Evolutionary conservation across 2,113 vertebrate species (phyloP), one percentile per base, ranked within the genome.

Genomic region (Meriones unguiculatus): DNA sequence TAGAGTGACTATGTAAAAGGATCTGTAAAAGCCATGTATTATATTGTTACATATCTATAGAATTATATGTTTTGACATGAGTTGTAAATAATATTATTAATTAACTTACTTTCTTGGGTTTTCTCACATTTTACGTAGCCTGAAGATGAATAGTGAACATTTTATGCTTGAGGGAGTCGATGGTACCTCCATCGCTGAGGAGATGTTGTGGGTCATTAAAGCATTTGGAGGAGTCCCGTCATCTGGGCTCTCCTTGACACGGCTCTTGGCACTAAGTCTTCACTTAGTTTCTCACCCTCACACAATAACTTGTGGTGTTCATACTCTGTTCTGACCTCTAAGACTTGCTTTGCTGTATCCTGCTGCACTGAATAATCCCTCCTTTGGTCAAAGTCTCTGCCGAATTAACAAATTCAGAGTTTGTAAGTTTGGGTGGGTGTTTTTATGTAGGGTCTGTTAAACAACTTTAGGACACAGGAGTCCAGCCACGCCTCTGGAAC

Each of bases 1-100:
- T 41, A 87, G 54, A 5, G 67, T 87, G 64, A 72, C 77, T 46
- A 4, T 32, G 38, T 85, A 35, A n/a, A n/a, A 52, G 6, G 52
- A 12, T 59, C 28, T 94, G 24, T 50, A 84, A 30, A 97, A 97
- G 73, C 73, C 41, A 86, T 13, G 10, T 73, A 72, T 86, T 81
- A 75, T 80, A 46, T 67, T 35, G 57, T 89, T 64, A 86, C 73
- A 57, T 94, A 59, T 25, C 20, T 85, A 15, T 90, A 65, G 62
- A 81, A 88, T 93, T 73, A 50, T 24, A 93, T 91, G 25, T 92
- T 96, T 97, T 86, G 59, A 80, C 57, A 72, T 88, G 54, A 50
- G 22, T 72, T 80, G 4, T 62, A 76, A 86, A 59, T 64, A 78
- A 77, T 77, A 69, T 1, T 59, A 18, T 86, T 67, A 65, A 76